Base-by-base conservation (phyloP, 2,113 vertebrate species). In the Delphinus delphis region DNA sequence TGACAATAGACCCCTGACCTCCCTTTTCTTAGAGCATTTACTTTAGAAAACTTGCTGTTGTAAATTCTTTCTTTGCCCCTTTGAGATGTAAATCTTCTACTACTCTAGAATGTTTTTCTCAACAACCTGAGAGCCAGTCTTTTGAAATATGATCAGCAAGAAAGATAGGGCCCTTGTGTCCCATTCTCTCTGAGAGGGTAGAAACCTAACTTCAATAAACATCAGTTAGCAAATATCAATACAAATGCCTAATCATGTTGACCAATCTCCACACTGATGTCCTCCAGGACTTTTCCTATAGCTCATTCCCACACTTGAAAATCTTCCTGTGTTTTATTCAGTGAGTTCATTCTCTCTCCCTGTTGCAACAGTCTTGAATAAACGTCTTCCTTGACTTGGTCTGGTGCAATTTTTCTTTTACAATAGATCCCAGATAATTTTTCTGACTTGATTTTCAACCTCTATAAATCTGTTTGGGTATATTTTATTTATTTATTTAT, bases 391-490 rank as follows among this genome's bases (percentile, higher is more conserved):
- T 92, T 92, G 15, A 85, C 20, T 41, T 95, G 38, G 5, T 58
- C 18, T 53, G 28, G 23, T 65, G 11, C 6, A 65, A 60, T 67
- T 81, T 85, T 88, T 68, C 28, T 60, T 71, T 36, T 58, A 38
- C 23, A 44, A 36, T 87, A 94, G 28, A 65, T 9, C 14, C 18
- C 28, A 70, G 55, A 80, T 88, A 83, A 53, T 68, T 83, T 83
- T 6, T 95, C 80, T 81, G 3, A 65, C 25, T 96, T 95, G 92
- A 85, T 88, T 95, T 97, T 73, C 84, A 95, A 82, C 0, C 12
- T 86, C 73, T 86, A 95, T 6, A 97, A 60, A 50, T 87, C 21
- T 71, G 55, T 44, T 82, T 95, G 31, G 26, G 8, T 84, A 47
- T 8, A 96, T 96, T 96, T 92, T 82, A 83, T 38, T 38, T 38